phyloP scores from a whole-genome alignment of 2,113 vertebrate species.

The Macaca nemestrina region DNA sequence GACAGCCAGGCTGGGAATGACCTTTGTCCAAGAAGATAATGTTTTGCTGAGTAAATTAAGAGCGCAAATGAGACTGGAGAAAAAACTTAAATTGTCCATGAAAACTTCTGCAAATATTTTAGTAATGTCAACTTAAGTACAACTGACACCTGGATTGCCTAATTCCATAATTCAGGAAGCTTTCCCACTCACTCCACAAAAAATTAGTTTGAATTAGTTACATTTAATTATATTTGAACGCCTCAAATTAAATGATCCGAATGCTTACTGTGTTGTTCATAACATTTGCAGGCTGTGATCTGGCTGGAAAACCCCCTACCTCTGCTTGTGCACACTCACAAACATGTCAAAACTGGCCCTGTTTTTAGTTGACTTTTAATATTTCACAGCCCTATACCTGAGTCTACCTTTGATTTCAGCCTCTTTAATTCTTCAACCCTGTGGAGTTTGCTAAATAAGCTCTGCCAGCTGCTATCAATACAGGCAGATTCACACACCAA shows the following conservation, averaged over 20 bases:
- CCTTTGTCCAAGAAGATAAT: background rate
- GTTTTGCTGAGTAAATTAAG: background rate
- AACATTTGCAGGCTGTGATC: background rate
- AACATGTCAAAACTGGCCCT: background rate
- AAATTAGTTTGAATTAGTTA: background rate
- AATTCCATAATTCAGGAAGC: background rate
- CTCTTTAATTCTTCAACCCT: background rate
- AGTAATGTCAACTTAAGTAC: background rate
- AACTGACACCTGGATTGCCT: background rate
- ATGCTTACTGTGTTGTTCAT: background rate
- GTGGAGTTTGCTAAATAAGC: background rate
- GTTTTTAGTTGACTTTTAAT: background rate
- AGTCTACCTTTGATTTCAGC: background rate
- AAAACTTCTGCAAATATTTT: background rate
- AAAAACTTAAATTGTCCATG: background rate
- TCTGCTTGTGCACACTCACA: no score
- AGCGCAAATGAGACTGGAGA: background rate
- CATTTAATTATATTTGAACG: background rate
- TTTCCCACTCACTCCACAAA: background rate
- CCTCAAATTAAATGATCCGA: background rate
- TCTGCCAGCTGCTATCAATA: background rate
- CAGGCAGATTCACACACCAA: background rate
- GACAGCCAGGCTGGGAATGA: background rate
- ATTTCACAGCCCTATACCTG: background rate
- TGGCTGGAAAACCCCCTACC: background rate